Base-by-base conservation (phyloP, 2,797 vertebrate genomes). In the Galago senegalensis region DNA sequence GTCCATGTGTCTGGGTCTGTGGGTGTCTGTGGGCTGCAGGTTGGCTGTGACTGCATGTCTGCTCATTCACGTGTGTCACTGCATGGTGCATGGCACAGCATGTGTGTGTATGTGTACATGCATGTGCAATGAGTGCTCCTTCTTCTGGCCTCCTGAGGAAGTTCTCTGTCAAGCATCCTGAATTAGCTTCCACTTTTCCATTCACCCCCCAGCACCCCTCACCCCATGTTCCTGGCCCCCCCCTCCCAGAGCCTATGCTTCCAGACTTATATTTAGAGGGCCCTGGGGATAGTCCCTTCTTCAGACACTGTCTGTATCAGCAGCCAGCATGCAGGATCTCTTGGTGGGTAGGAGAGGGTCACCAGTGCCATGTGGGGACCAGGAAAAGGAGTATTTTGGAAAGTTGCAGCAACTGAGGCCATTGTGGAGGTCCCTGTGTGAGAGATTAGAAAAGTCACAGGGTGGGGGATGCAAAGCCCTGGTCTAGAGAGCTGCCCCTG, bases 1-100 rank as follows among this genome's bases (percentile, higher is more conserved):
- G 70, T 65, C 67, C 87, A 90, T 21, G 20, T 60, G 43, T 85
- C 89, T 73, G 67, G 61, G n/a, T 88, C 46, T 60, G 60, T 31
- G 67, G 27, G 23, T 1, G 13, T 69, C 40, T 0, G 0, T 10
- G 53, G 46, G 37, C 81, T 86, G 58, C 49, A 67, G 72, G 84
- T 20, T 13, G 34, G 34, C 1, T 58, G 91, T 1, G 2, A 83
- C 67, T 40, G 76, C 12, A 34, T 21, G 67, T 40, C 10, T 10
- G 34, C 53, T 12, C 20, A 58, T 46, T 31, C 46, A 20, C 23
- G 1, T 10, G 63, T 7, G 3, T 72, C 49, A 37, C 5, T 16
- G n/a, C 11, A 16, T 1, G 2, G 2, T 31, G 34, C 5, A 49
- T 65, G 37, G 18, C 12, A n/a, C 16, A 67, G 16, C 16, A 16